Conservation (phyloP, 2,888 invertebrate genomes). For the Thalpophila matura region DNA sequence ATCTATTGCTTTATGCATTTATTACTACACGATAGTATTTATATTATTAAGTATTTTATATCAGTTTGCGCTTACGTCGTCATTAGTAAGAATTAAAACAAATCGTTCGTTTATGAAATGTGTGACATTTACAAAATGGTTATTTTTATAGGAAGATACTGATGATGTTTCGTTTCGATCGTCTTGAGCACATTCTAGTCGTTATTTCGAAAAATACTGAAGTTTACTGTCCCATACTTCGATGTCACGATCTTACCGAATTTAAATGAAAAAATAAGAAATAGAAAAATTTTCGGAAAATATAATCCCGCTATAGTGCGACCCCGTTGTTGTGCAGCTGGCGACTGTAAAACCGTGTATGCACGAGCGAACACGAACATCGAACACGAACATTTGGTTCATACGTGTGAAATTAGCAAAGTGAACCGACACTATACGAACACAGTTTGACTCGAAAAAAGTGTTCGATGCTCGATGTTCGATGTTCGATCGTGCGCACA, state of each 20-base stretch:
- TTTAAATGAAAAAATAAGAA: constrained; percentile 49
- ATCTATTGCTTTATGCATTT: constrained; percentile 73
- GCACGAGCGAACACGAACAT: too few species aligned
- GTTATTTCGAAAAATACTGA: constrained; percentile 66
- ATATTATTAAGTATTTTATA: constrained; percentile 46
- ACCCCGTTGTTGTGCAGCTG: constrained; percentile 17
- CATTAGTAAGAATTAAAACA: constrained; percentile 36
- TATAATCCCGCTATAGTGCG: constrained; percentile 60
- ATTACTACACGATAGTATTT: constrained; percentile 54
- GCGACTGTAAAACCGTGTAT: constrained; percentile 18
- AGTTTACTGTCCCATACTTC: constrained; percentile 65
- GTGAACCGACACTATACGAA: too few species aligned
- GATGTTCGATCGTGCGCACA: too few species aligned
- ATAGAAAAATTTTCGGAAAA: constrained; percentile 75
- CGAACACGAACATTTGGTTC: too few species aligned
- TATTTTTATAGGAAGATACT: constrained; percentile 71
- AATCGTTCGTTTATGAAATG: constrained; percentile 42
- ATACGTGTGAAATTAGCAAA: too few species aligned
- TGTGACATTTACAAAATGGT: constrained; percentile 69
- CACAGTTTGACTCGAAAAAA: too few species aligned
- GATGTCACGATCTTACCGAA: constrained; percentile 69
- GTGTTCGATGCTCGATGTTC: too few species aligned
- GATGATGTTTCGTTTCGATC: constrained; percentile 68
- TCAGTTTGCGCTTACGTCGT: constrained; percentile 55
- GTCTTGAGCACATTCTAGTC: constrained; percentile 72